A percentile compares a stretch with the other conserved stretches of the same genome.
These are phyloP conservation scores for Lamprotornis superbus DNA, from an alignment of 2,113 vertebrate species.

Conservation along the genomic window DNA sequence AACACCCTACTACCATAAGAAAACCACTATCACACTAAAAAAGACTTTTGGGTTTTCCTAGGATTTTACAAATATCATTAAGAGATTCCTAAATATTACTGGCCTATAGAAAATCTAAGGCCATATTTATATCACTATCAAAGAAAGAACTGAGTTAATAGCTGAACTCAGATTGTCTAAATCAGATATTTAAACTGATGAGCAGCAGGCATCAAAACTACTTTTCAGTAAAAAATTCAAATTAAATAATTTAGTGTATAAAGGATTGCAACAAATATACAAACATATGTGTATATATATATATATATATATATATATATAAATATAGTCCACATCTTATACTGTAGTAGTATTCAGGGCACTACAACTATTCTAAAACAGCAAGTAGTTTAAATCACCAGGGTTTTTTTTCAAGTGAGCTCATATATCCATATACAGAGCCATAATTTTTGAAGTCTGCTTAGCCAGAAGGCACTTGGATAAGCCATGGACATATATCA, in stretches of 20 bases:
- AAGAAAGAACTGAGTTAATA: neutral
- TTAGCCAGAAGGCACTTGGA: neutral
- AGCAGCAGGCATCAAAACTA: neutral
- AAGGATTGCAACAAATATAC: neutral
- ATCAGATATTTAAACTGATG: neutral
- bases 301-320: too few species aligned
- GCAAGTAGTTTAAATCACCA: neutral
- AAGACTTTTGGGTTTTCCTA: neutral
- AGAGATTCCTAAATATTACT: neutral
- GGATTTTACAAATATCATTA: neutral
- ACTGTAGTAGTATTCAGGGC: neutral
- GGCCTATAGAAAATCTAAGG: neutral
- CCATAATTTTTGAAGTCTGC: neutral
- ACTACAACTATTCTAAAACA: neutral
- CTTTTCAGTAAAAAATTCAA: neutral
- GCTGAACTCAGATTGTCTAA: neutral
- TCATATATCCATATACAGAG: neutral
- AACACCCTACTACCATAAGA: neutral
- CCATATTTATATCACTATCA: neutral
- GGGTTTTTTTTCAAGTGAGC: neutral
- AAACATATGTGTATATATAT: too few species aligned
- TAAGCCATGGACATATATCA: neutral
- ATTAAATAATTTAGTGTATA: neutral
- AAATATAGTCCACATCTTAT: neutral
- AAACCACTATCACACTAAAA: neutral